These are phyloP conservation scores for Grapholita molesta DNA, from an alignment of 1,140 invertebrate species.

Conservation along the genomic window DNA sequence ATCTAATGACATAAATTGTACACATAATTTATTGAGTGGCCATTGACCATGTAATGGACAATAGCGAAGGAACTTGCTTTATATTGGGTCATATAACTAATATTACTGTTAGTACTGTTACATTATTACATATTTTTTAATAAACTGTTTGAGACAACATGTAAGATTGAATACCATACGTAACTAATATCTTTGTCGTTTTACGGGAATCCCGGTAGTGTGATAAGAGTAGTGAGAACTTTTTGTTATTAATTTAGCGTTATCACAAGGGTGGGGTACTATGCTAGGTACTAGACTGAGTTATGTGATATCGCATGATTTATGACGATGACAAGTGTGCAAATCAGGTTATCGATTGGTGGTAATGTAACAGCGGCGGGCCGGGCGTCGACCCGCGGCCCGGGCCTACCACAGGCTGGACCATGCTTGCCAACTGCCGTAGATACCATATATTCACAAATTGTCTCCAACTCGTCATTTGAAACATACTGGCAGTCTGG, in stretches of 20 bases:
- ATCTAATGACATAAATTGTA: not conserved
- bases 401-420: slow-evolving; percentile 15
- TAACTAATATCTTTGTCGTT: too few relatives aligned
- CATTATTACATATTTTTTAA: too few relatives aligned
- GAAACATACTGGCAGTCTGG: too few relatives aligned
- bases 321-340: slow-evolving; percentile 53
- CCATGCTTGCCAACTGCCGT: not conserved
- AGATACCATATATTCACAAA: not conserved
- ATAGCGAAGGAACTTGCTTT: not conserved
- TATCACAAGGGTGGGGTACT: not conserved
- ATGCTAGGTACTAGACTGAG: not conserved
- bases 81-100: too few relatives aligned
- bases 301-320: slow-evolving; percentile 33
- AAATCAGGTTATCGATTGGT: slow-evolving; percentile 74
- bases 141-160: too few relatives aligned
- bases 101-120: too few relatives aligned
- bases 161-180: too few relatives aligned
- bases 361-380: slow-evolving; percentile 36
- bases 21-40: not conserved
- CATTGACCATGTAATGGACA: not conserved
- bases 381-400: slow-evolving; percentile 54
- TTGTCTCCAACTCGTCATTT: slow-evolving; percentile 10
- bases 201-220: not conserved
- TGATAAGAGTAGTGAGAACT: not conserved
- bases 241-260: not conserved